Percentiles rank a stretch among this genome's conserved stretches.
These are phyloP conservation scores for Orussus abietinus DNA, from an alignment of 1,140 invertebrate genomes.

Conservation along the genomic window DNA sequence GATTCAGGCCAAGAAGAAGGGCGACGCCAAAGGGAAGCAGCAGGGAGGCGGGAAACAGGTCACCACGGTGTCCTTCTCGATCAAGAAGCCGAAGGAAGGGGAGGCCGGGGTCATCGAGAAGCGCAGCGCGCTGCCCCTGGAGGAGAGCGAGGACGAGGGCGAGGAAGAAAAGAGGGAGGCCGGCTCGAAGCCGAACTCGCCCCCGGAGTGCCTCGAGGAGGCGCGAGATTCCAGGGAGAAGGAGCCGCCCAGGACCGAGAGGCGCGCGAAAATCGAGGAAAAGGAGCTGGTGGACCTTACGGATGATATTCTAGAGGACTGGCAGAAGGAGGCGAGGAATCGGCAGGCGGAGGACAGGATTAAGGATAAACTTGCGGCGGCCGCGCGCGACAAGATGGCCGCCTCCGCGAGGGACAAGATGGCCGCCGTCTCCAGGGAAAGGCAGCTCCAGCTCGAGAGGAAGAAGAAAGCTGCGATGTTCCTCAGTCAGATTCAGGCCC, in stretches of 20 bases:
- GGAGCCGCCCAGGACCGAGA: conserved; percentile 15
- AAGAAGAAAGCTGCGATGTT: conserved; percentile 65
- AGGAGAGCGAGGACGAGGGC: conserved; percentile 70
- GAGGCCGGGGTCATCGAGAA: conserved; percentile 65
- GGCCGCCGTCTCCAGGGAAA: conserved; percentile 57
- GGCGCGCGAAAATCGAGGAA: conserved; percentile 26
- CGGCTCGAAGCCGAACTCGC: conserved; percentile 32
- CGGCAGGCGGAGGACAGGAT: conserved; percentile 59
- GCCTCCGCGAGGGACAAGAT: conserved; percentile 62
- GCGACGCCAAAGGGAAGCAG: conserved; percentile 25
- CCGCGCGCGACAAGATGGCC: conserved; percentile 61
- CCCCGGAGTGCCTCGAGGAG: conserved; percentile 12
- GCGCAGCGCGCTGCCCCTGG: conserved; percentile 63
- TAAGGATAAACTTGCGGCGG: conserved; percentile 61
- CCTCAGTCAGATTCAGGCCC: conserved; percentile 58
- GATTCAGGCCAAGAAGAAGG: conserved; percentile 49
- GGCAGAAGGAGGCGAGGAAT: conserved; percentile 40
- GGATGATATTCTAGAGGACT: conserved; percentile 50
- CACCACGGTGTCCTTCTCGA: conserved; percentile 73
- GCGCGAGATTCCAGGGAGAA: conserved; percentile 19
- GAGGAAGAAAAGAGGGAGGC: conserved; percentile 49
- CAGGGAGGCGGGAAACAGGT: conserved; percentile 32
- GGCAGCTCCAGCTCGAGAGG: conserved; percentile 67
- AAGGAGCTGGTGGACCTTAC: conserved; percentile 56
- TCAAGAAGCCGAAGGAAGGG: conserved; percentile 73